Evolutionary conservation across 2,888 invertebrate species (phyloP).

Genomic region (Pseudeuparius sepicola): DNA sequence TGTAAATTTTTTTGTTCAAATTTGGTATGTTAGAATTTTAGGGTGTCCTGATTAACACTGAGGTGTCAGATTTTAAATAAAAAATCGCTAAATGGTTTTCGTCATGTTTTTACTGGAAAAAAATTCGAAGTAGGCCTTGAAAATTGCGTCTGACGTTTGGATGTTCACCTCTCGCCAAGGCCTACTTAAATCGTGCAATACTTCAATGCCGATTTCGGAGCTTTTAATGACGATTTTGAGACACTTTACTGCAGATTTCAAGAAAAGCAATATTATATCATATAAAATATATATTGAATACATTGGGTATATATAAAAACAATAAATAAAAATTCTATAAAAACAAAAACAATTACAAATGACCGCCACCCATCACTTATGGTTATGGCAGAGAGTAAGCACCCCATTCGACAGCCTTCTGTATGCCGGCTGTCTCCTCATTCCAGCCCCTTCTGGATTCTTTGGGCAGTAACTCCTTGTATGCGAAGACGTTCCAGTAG

Average conservation of each 20-base stretch:
- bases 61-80: too few species aligned
- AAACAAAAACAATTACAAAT: slow-evolving; percentile 6
- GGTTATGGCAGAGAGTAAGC: slow-evolving; percentile 8
- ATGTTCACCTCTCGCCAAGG: too few species aligned
- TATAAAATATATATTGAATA: slow-evolving; percentile 5
- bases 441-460: background rate
- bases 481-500: slow-evolving; percentile 25
- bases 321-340: background rate
- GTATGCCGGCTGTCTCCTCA: background rate
- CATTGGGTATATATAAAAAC: background rate
- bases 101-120: too few species aligned
- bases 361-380: slow-evolving; percentile 12
- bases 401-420: slow-evolving; percentile 17
- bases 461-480: slow-evolving; percentile 25
- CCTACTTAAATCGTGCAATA: too few species aligned
- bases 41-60: too few species aligned
- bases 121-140: too few species aligned
- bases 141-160: too few species aligned
- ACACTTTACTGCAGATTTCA: slow-evolving; percentile 5
- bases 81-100: too few species aligned
- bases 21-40: too few species aligned
- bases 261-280: slow-evolving; percentile 5
- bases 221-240: too few species aligned
- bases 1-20: too few species aligned
- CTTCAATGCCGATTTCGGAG: too few species aligned